phyloP scores from a whole-genome alignment of 2,797 vertebrate genomes.

The Thamnophis elegans region DNA sequence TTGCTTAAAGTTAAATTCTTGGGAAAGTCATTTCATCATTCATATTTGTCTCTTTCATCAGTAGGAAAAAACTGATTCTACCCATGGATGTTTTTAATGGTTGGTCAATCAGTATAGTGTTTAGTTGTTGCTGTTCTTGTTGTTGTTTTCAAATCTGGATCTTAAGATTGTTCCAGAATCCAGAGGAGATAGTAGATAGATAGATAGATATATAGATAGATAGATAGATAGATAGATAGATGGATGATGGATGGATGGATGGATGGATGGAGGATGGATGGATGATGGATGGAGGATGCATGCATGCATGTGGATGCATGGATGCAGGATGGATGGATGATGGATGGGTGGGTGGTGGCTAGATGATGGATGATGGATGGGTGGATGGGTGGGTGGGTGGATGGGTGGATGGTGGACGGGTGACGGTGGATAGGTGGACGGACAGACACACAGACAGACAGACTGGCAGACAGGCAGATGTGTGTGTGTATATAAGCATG shows the following conservation, averaged over 20 bases:
- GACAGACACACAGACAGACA: too few species aligned
- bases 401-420: too few species aligned
- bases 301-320: too few species aligned
- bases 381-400: too few species aligned
- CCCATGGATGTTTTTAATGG: not conserved
- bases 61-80: not conserved
- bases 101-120: not conserved
- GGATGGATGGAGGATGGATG: too few species aligned
- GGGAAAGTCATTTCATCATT: not conserved
- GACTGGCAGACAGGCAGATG: too few species aligned
- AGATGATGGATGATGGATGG: too few species aligned
- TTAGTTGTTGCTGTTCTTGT: not conserved
- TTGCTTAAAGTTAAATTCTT: not conserved
- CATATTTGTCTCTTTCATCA: not conserved
- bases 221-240: not conserved
- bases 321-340: too few species aligned
- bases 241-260: too few species aligned
- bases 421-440: too few species aligned
- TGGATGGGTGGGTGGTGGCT: too few species aligned
- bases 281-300: too few species aligned
- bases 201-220: not conserved
- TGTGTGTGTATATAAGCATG: not conserved
- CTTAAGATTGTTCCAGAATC: not conserved
- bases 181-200: not conserved
- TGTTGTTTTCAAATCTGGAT: not conserved